Evolutionary conservation across 2,113 vertebrate species (phyloP).

Genomic region (Cavia porcellus): DNA sequence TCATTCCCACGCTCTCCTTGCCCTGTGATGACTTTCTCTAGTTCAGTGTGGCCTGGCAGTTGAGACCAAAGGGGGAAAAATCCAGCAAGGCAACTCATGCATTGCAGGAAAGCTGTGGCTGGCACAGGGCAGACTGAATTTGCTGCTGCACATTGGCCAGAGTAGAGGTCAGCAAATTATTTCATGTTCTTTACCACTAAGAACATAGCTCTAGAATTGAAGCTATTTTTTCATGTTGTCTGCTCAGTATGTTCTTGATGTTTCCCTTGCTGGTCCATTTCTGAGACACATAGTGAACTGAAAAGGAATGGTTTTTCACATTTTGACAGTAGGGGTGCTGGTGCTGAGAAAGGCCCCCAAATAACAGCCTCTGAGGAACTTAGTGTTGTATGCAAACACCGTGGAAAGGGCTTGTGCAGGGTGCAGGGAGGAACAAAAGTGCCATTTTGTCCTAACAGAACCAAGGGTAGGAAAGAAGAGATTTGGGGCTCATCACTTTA

Average conservation of each 20-base stretch:
- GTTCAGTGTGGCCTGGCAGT: background rate
- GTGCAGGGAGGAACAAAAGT: background rate
- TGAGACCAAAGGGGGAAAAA: fast-evolving
- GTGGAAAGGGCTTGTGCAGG: background rate
- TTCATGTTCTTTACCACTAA: constrained; percentile 52
- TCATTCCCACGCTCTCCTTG: background rate
- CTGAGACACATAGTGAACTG: background rate
- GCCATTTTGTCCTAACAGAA: background rate
- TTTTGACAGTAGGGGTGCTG: background rate
- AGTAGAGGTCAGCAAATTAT: constrained; percentile 40
- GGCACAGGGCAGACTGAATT: background rate
- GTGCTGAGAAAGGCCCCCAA: background rate
- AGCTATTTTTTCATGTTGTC: constrained; percentile 23
- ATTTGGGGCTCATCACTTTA: background rate
- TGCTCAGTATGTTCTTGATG: background rate
- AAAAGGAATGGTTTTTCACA: constrained; percentile 6
- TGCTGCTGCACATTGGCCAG: background rate
- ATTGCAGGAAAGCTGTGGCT: background rate
- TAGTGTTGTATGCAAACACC: background rate
- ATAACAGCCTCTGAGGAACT: background rate
- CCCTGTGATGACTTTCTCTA: background rate
- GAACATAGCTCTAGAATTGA: constrained; percentile 58
- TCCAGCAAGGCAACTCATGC: background rate
- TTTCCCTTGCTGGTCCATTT: constrained; percentile 52
- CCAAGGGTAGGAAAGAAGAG: background rate